phyloP scores from a whole-genome alignment of 1,140 invertebrate species.

The Anagrus nilaparvatae region DNA sequence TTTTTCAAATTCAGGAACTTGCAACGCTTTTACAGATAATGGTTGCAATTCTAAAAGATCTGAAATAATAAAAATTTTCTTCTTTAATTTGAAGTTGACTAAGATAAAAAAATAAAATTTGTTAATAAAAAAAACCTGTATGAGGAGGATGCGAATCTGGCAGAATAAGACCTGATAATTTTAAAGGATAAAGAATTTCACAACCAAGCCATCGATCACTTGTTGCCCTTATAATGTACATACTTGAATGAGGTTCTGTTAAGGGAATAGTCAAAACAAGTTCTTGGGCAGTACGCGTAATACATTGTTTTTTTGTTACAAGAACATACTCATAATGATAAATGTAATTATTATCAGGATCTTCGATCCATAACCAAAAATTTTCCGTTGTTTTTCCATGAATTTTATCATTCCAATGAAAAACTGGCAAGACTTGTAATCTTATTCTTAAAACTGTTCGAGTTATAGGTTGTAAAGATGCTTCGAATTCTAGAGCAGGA shows the following conservation, averaged over 20 bases:
- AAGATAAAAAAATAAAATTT: slow-evolving; percentile 16
- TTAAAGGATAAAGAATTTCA: slow-evolving; percentile 61
- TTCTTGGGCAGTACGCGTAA: slow-evolving; percentile 62
- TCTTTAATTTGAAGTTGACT: too few species aligned
- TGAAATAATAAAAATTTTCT: slow-evolving; percentile 31
- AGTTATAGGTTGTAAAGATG: slow-evolving; percentile 89
- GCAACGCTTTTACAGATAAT: slow-evolving; percentile 72
- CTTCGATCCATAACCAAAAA: slow-evolving; percentile 98
- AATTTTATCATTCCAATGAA: slow-evolving; percentile 82
- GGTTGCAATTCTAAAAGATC: slow-evolving; percentile 88
- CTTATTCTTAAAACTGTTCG: slow-evolving; percentile 81
- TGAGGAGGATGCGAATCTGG: slow-evolving; percentile 89
- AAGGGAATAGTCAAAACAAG: slow-evolving; percentile 95
- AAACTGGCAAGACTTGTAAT: slow-evolving; percentile 71
- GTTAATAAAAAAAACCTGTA: too few species aligned
- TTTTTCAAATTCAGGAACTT: slow-evolving; percentile 64
- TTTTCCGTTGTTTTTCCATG: slow-evolving; percentile 82
- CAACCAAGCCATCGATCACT: slow-evolving; percentile 90
- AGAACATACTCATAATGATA: slow-evolving; percentile 94
- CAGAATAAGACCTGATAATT: slow-evolving; percentile 82
- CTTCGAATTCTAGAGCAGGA: slow-evolving; percentile 73
- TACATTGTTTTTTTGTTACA: slow-evolving; percentile 76
- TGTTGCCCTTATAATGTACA: slow-evolving; percentile 81
- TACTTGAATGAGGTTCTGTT: slow-evolving; percentile 77
- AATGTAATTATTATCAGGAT: slow-evolving; percentile 86